Conservation (phyloP, 2,888 invertebrate genomes). For the Schrankia costaestrigalis region DNA sequence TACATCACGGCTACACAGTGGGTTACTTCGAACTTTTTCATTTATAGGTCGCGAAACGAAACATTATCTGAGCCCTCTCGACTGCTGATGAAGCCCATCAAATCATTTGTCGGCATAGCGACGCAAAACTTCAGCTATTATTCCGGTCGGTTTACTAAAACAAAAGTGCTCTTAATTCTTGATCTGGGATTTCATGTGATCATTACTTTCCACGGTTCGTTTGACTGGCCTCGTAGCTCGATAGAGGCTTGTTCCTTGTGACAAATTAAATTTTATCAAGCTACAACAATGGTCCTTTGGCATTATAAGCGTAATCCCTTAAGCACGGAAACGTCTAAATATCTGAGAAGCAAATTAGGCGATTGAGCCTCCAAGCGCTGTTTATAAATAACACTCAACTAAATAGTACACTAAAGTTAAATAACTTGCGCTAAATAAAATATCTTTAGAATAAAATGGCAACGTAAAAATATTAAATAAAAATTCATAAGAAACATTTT, state of each 20-base stretch:
- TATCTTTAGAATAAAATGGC: constrained; percentile 12
- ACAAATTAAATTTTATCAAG: constrained; percentile 61
- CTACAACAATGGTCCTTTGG: constrained; percentile 48
- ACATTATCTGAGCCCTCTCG: constrained; percentile 58
- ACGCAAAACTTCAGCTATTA: constrained; percentile 68
- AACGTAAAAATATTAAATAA: constrained; percentile 17
- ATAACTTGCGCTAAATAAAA: constrained; percentile 27
- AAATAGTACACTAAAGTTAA: constrained; percentile 25
- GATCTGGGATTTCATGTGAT: constrained; percentile 70
- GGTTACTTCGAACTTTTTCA: constrained; percentile 45
- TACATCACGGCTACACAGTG: constrained; percentile 27
- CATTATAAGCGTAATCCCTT: constrained; percentile 51
- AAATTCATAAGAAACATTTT: constrained; percentile 10
- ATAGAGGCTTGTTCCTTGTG: constrained; percentile 42
- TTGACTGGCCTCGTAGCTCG: constrained; percentile 42
- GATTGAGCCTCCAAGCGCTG: constrained; percentile 40
- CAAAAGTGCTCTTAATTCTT: constrained; percentile 71
- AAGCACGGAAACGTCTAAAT: constrained; percentile 40
- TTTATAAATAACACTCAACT: constrained; percentile 43
- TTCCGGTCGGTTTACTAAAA: constrained; percentile 71
- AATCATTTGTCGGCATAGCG: constrained; percentile 71
- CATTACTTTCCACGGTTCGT: constrained; percentile 65
- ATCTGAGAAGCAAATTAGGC: constrained; percentile 49
- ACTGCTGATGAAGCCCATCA: constrained; percentile 66
- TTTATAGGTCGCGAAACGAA: constrained; percentile 46